phyloP scores from a whole-genome alignment of 2,113 vertebrate genomes.

The Oryzias celebensis region DNA sequence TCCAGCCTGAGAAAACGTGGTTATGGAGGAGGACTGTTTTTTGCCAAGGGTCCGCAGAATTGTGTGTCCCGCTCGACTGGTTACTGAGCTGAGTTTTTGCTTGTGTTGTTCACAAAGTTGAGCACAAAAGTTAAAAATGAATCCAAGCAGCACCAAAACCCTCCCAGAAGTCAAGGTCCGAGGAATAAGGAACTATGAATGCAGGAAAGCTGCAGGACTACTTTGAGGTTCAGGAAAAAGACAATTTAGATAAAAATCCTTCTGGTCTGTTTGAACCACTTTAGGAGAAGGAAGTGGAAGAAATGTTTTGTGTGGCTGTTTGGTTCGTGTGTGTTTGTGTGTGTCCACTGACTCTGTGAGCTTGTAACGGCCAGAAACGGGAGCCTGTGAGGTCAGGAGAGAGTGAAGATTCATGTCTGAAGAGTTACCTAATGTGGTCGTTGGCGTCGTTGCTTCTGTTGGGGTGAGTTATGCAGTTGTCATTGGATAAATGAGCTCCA shows the following conservation, averaged over 20 bases:
- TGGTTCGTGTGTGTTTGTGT: not conserved
- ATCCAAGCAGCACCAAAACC: conserved; percentile 15
- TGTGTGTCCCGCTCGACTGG: not conserved
- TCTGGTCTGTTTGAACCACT: conserved; percentile 26
- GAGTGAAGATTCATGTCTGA: conserved; percentile 25
- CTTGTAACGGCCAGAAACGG: conserved; percentile 22
- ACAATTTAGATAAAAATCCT: conserved; percentile 64
- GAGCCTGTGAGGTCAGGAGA: not conserved
- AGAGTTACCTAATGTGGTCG: conserved; percentile 36
- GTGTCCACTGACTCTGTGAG: conserved; percentile 13
- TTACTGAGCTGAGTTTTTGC: not conserved
- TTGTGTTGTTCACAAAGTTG: not conserved
- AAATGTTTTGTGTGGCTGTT: conserved; percentile 36
- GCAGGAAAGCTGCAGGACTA: conserved; percentile 1
- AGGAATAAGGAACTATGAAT: conserved; percentile 28
- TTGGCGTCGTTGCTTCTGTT: conserved; percentile 9
- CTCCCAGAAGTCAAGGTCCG: conserved; percentile 59
- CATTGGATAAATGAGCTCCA: not conserved
- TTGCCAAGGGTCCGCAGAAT: not conserved
- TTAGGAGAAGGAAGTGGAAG: conserved; percentile 47
- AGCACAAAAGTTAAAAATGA: conserved; percentile 50
- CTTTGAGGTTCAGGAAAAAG: conserved; percentile 68
- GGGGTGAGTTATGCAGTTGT: conserved; percentile 54
- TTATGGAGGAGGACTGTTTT: conserved; percentile 16
- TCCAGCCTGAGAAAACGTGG: conserved; percentile 16